Conservation (phyloP, 2,888 invertebrate species). For the Mythimna albipuncta region DNA sequence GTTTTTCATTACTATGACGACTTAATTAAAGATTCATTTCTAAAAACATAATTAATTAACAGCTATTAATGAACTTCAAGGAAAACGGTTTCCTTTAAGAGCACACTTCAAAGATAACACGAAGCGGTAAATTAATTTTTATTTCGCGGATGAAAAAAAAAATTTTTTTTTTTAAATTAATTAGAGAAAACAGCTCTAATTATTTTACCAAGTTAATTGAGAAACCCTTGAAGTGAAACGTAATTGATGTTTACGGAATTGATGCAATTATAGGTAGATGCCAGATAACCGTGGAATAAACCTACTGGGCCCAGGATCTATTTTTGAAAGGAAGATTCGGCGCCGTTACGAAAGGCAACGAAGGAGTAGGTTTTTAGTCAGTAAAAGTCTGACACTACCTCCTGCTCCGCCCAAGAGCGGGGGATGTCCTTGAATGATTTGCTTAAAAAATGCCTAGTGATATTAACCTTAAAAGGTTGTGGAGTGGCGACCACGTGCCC, state of each 20-base stretch:
- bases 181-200: not conserved
- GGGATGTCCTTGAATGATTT: too few species aligned
- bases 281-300: too few species aligned
- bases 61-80: constrained; percentile 21
- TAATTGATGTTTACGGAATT: not conserved
- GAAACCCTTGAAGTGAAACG: not conserved
- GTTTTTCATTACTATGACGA: constrained; percentile 1
- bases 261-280: not conserved
- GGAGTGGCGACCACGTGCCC: too few species aligned
- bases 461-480: too few species aligned
- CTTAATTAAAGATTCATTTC: constrained; percentile 17
- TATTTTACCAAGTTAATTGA: constrained; percentile 4
- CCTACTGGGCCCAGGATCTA: too few species aligned
- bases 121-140: constrained; percentile 16
- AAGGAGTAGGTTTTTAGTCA: too few species aligned
- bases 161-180: constrained; percentile 25
- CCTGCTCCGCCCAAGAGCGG: too few species aligned
- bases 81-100: constrained; percentile 30
- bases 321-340: too few species aligned
- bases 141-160: constrained; percentile 25
- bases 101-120: constrained; percentile 19
- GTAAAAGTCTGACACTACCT: too few species aligned
- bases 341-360: too few species aligned
- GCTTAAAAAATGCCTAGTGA: too few species aligned
- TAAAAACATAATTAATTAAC: constrained; percentile 28